Conservation (phyloP, 2,113 vertebrate genomes). For the Ailurus styani region DNA sequence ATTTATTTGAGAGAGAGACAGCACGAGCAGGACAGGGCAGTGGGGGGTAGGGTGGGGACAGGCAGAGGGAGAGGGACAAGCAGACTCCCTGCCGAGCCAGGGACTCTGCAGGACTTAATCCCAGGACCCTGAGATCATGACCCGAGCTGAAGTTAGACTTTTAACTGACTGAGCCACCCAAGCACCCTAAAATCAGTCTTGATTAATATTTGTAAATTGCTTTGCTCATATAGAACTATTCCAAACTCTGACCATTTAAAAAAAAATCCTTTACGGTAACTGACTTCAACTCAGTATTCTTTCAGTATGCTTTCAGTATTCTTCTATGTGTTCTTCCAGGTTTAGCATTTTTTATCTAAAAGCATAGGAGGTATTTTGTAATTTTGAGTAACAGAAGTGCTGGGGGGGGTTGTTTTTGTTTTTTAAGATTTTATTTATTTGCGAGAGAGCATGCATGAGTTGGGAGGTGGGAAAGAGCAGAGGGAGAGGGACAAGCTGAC, state of each 20-base stretch:
- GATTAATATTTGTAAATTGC: not conserved
- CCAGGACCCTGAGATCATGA: not conserved
- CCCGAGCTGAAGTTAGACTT: not conserved
- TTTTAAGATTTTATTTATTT: not conserved
- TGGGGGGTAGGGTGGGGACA: not conserved
- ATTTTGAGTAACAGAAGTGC: not conserved
- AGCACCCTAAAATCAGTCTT: not conserved
- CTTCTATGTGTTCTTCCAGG: not conserved
- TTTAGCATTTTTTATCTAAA: slow-evolving; percentile 18
- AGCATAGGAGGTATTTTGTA: slow-evolving; percentile 41
- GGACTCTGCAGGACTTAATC: not conserved
- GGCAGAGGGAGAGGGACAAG: not conserved
- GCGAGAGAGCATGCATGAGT: not conserved
- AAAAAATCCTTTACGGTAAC: slow-evolving; percentile 3
- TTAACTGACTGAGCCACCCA: not conserved
- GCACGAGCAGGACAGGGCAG: not conserved
- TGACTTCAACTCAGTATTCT: not conserved
- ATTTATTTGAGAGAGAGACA: not conserved
- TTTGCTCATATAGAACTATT: not conserved
- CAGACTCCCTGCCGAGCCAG: not conserved
- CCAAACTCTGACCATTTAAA: not conserved
- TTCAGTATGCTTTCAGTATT: no score
- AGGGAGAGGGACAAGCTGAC: not conserved
- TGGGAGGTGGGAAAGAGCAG: not conserved
- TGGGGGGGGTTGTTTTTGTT: not conserved